Percentiles rank a stretch among this genome's conserved stretches.
Conservation (phyloP, 2,797 vertebrate genomes). For the Podarcis siculus region DNA sequence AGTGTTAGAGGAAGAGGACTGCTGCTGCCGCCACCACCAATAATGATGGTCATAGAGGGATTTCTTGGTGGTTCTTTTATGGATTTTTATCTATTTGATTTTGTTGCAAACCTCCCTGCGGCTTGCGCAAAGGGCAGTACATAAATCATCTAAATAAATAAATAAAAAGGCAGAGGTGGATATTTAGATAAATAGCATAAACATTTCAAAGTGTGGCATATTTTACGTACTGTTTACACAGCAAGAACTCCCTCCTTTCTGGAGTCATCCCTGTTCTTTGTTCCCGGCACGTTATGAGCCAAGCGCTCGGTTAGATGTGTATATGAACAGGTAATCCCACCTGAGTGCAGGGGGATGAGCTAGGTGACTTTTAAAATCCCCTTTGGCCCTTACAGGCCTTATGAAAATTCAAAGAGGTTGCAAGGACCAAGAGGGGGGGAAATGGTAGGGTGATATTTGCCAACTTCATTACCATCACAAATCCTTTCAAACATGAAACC, state of each 20-base stretch:
- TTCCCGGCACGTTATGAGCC: not conserved
- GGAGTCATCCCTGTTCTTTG: not conserved
- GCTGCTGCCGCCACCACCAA: no score
- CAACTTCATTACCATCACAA: constrained; percentile 54
- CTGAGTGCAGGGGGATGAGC: not conserved
- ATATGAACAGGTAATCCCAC: not conserved
- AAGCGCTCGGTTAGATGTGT: not conserved
- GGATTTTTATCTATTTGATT: no score
- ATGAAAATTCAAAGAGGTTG: constrained; percentile 37
- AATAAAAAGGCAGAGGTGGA: not conserved
- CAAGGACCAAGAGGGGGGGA: not conserved
- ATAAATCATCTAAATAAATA: no score
- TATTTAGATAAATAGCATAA: not conserved
- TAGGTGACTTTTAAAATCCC: not conserved
- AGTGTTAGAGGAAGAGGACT: no score
- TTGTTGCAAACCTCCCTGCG: no score
- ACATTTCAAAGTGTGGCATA: not conserved
- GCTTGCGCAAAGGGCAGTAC: no score
- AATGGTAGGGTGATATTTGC: constrained; percentile 37
- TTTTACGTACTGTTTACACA: not conserved
- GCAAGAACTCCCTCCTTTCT: not conserved
- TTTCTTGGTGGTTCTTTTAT: no score
- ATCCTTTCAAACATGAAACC: constrained; percentile 48
- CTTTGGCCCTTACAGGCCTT: constrained; percentile 5
- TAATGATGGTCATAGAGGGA: no score